These are phyloP conservation scores for Gambusia holbrooki DNA, from an alignment of 2,113 vertebrate genomes.

Conservation along the genomic window DNA sequence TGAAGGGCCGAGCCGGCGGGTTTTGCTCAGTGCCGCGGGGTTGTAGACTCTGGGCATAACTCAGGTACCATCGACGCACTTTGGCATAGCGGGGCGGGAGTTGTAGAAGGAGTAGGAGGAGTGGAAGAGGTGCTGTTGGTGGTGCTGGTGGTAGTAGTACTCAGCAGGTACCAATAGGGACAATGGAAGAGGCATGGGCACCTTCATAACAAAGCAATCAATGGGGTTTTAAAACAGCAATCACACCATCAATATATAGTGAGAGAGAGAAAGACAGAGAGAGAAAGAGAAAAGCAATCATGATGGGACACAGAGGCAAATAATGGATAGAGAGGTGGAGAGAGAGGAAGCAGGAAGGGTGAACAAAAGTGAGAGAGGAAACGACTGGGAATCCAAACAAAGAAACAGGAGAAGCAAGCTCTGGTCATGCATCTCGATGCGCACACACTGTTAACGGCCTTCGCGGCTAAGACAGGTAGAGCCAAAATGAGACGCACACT, in stretches of 20 bases:
- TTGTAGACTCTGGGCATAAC: slow-evolving; percentile 66
- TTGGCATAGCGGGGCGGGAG: slow-evolving; percentile 78
- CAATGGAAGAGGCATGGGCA: slow-evolving; percentile 88
- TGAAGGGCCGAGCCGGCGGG: slow-evolving; percentile 51
- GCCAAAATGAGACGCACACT: slow-evolving; percentile 1
- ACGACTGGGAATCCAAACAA: slow-evolving; percentile 24
- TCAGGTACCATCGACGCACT: slow-evolving; percentile 78
- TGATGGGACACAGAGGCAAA: slow-evolving; percentile 70
- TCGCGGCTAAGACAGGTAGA: slow-evolving; percentile 32
- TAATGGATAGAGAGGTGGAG: slow-evolving; percentile 51
- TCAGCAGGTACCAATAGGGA: slow-evolving; percentile 86
- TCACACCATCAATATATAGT: slow-evolving; percentile 80
- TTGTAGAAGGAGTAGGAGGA: slow-evolving; percentile 77
- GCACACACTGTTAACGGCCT: slow-evolving; percentile 60
- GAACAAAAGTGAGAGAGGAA: slow-evolving; percentile 25
- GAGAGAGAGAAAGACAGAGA: slow-evolving; percentile 47
- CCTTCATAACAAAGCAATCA: slow-evolving; percentile 89
- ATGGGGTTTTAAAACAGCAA: slow-evolving; percentile 83
- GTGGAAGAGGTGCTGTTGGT: slow-evolving; percentile 61
- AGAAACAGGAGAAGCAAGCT: slow-evolving; percentile 61
- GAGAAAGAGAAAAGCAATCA: slow-evolving; percentile 62
- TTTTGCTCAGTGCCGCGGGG: neutral
- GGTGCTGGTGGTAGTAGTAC: slow-evolving; percentile 78
- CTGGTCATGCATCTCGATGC: slow-evolving; percentile 65
- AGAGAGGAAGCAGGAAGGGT: slow-evolving; percentile 14